Evolutionary conservation across 2,888 invertebrate species (phyloP).

Genomic region (Kryphioiulus occultus): DNA sequence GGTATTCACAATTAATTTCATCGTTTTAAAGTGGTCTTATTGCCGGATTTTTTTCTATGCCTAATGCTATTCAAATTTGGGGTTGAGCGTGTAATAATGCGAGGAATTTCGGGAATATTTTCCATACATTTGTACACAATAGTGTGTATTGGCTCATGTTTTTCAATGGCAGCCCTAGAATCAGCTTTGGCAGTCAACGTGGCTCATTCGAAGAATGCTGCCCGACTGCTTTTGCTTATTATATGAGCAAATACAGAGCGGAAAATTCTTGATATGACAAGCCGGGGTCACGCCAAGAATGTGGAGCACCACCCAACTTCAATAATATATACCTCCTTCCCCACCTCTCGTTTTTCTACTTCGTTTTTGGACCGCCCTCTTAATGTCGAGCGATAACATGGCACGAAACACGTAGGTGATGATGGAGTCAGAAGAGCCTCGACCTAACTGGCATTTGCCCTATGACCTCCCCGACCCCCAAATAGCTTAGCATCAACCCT

Average conservation of each 20-base stretch:
- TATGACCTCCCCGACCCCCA: not conserved
- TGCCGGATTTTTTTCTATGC: not conserved
- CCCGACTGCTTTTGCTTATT: slow-evolving; percentile 43
- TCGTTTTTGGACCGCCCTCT: not conserved
- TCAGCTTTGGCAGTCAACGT: not conserved
- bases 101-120: not conserved
- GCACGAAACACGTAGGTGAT: not conserved
- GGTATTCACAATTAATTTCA: not conserved
- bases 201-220: slow-evolving; percentile 42
- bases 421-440: not conserved
- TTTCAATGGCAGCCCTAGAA: not conserved
- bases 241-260: slow-evolving; percentile 39
- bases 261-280: slow-evolving; percentile 35
- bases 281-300: slow-evolving; percentile 47
- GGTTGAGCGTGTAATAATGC: slow-evolving; percentile 13
- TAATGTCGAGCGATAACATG: not conserved
- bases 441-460: slow-evolving; percentile 10
- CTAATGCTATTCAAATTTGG: not conserved
- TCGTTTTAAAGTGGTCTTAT: not conserved
- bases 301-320: slow-evolving; percentile 48
- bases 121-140: not conserved
- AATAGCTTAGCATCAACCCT: not conserved
- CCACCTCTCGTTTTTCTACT: not conserved
- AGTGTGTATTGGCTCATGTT: not conserved
- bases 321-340: slow-evolving; percentile 37